These are phyloP conservation scores for Pseudoatta argentina DNA, from an alignment of 1,140 invertebrate species.

Conservation along the genomic window DNA sequence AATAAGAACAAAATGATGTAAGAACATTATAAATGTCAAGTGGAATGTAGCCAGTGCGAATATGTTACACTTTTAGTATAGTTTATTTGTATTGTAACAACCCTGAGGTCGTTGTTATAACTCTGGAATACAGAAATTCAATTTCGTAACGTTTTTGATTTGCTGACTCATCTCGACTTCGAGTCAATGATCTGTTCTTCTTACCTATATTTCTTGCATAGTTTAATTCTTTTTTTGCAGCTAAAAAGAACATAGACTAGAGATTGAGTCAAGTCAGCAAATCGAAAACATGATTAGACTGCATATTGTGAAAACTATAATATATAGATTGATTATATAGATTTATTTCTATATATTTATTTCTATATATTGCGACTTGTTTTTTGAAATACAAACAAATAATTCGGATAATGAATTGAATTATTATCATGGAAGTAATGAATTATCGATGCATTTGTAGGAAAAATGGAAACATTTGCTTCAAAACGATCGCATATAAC, in stretches of 20 bases:
- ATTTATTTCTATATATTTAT: not conserved
- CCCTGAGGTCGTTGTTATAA: not conserved
- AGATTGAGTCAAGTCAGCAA: no score
- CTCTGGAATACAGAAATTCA: not conserved
- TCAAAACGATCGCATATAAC: not conserved
- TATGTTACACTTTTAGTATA: not conserved
- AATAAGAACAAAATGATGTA: no score
- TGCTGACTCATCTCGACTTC: no score
- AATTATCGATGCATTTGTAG: not conserved
- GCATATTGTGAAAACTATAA: not conserved
- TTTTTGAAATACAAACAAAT: not conserved
- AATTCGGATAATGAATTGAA: not conserved
- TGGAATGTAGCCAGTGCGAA: no score
- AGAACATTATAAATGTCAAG: no score
- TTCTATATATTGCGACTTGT: not conserved
- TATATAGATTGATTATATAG: not conserved
- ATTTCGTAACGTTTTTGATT: no score
- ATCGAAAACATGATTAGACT: not conserved
- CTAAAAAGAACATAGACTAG: no score
- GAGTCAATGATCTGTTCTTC: no score
- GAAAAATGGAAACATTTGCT: not conserved
- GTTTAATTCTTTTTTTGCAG: no score
- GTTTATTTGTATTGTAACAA: not conserved
- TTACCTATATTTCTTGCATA: no score
- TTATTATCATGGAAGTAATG: not conserved